These are phyloP conservation scores for Coecobrya sp. DNA, from an alignment of 2,888 invertebrate species.

Conservation along the genomic window DNA sequence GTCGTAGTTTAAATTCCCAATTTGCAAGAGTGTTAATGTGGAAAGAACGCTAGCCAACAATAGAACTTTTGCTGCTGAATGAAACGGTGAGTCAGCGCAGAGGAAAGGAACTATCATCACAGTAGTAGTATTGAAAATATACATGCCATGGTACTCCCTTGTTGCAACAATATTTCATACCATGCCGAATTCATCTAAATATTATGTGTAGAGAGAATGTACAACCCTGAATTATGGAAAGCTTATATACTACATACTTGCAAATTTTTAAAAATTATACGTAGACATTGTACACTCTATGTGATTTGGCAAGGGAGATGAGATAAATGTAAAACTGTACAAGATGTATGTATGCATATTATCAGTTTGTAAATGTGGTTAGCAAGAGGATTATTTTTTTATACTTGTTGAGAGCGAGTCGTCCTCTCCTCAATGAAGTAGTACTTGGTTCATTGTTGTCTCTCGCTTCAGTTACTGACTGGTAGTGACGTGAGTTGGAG, in stretches of 20 bases:
- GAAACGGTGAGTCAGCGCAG: conserved; percentile 60
- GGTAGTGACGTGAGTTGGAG: conserved; percentile 30
- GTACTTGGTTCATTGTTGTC: conserved; percentile 34
- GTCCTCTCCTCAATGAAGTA: conserved; percentile 3
- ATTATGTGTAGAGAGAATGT: not conserved
- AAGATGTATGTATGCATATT: not conserved
- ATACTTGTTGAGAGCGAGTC: conserved; percentile 32
- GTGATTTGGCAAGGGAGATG: conserved; percentile 9
- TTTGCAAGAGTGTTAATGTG: not conserved
- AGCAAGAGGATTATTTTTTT: not conserved
- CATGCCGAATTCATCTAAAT: conserved; percentile 11
- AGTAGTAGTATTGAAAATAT: not conserved
- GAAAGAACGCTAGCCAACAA: conserved; percentile 30
- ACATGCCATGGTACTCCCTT: not conserved
- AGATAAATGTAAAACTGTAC: not conserved
- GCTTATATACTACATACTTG: not conserved
- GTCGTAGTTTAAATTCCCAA: conserved; percentile 7
- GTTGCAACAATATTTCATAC: not conserved
- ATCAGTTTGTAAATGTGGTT: not conserved
- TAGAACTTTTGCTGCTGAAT: conserved; percentile 35
- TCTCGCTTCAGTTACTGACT: conserved; percentile 23
- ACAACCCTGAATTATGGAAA: not conserved
- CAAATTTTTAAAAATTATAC: conserved; percentile 5
- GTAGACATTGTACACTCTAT: not conserved
- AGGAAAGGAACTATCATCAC: conserved; percentile 36